Percentiles rank a stretch among this genome's conserved stretches.
These are phyloP conservation scores for Taxidea taxus DNA, from an alignment of 2,113 vertebrate species.

Conservation along the genomic window DNA sequence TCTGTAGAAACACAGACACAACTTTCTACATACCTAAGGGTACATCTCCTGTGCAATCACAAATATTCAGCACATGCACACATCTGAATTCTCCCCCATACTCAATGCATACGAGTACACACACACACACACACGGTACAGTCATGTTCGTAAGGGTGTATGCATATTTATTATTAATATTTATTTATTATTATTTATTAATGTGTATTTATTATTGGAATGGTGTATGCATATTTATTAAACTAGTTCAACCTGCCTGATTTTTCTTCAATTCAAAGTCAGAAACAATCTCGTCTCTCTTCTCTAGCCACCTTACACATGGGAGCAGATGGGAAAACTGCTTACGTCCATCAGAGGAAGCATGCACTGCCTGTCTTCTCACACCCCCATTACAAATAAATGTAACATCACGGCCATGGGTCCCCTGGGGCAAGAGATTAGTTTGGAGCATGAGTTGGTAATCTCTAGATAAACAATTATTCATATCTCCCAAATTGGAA, in stretches of 20 bases:
- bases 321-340: constrained; percentile 55
- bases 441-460: constrained; percentile 37
- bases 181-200: too few species aligned
- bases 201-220: too few species aligned
- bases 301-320: background rate
- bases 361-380: background rate
- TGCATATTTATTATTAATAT: background rate
- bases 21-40: background rate
- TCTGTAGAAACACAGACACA: background rate
- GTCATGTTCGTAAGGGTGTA: background rate
- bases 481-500: constrained; percentile 9
- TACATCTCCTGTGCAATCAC: background rate
- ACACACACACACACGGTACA: too few species aligned
- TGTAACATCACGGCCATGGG: constrained; percentile 51
- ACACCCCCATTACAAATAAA: constrained; percentile 72
- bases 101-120: background rate
- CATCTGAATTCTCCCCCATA: background rate
- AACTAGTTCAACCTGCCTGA: background rate
- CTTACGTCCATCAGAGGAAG: constrained; percentile 52
- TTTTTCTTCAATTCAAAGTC: background rate
- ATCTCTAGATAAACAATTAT: constrained; percentile 63
- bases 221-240: background rate
- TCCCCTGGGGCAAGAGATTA: constrained; percentile 54
- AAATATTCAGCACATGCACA: background rate
- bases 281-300: background rate